phyloP scores from a whole-genome alignment of 2,888 invertebrate genomes.

The Macrophya alboannulata region DNA sequence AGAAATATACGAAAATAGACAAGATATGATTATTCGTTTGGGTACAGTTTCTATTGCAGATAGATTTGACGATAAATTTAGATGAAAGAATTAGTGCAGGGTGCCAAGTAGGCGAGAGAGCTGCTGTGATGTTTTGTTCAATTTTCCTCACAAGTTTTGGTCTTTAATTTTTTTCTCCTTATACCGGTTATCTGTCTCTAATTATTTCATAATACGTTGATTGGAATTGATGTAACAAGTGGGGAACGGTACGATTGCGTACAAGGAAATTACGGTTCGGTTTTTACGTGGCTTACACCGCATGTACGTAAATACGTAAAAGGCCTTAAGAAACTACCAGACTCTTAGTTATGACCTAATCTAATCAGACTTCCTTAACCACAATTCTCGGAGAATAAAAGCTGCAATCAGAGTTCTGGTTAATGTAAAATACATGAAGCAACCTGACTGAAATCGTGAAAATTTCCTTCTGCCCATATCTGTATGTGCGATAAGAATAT shows the following conservation, averaged over 20 bases:
- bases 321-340: not conserved
- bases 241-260: not conserved
- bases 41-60: not conserved
- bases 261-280: not conserved
- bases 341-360: slow-evolving; percentile 33
- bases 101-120: slow-evolving; percentile 17
- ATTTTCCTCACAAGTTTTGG: not conserved
- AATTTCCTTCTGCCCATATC: not conserved
- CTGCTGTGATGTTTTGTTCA: not conserved
- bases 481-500: not conserved
- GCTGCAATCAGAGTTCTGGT: not conserved
- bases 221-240: not conserved
- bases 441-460: not conserved
- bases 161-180: not conserved
- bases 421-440: not conserved
- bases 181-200: not conserved
- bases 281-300: not conserved
- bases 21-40: not conserved
- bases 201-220: not conserved
- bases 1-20: not conserved
- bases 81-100: slow-evolving; percentile 15
- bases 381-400: not conserved
- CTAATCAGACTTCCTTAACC: slow-evolving; percentile 50
- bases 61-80: slow-evolving; percentile 16
- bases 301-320: not conserved